These are phyloP conservation scores for Channa argus DNA, from an alignment of 2,113 vertebrate species.

Conservation along the genomic window DNA sequence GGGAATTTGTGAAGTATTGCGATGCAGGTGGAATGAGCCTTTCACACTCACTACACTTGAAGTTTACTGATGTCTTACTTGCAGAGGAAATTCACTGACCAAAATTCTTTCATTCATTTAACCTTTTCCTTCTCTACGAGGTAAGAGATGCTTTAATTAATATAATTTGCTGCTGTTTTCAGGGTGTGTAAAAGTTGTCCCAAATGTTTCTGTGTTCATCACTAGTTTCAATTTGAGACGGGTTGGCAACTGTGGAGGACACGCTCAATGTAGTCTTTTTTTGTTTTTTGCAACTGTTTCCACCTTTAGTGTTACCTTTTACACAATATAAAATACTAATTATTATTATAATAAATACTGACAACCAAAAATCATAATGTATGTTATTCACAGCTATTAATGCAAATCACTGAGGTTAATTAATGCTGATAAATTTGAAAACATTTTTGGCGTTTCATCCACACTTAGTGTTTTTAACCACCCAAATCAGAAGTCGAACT, in stretches of 20 bases:
- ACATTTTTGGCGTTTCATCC: not conserved
- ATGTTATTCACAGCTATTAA: slow-evolving; percentile 6
- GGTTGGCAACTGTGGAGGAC: slow-evolving; percentile 51
- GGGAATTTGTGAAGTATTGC: no score
- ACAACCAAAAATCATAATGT: not conserved
- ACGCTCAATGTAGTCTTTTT: not conserved
- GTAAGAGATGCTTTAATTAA: no score
- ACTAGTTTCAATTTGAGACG: slow-evolving; percentile 34
- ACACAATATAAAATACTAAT: not conserved
- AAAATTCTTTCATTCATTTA: not conserved
- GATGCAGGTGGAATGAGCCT: no score
- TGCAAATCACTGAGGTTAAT: slow-evolving; percentile 4
- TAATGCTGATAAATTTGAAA: slow-evolving; percentile 31
- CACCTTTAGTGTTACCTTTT: slow-evolving; percentile 17
- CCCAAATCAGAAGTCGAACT: not conserved
- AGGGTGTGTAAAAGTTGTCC: slow-evolving; percentile 19
- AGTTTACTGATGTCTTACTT: no score
- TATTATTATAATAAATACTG: slow-evolving; percentile 3
- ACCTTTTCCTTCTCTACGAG: not conserved
- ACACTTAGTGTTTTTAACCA: not conserved
- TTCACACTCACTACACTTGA: no score
- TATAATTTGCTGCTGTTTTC: not conserved
- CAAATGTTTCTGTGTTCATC: slow-evolving; percentile 47
- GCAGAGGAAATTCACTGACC: no score
- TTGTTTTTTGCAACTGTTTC: slow-evolving; percentile 35